These are phyloP conservation scores for Pycnomerus fuliginosus DNA, from an alignment of 2,888 invertebrate species.

Conservation along the genomic window DNA sequence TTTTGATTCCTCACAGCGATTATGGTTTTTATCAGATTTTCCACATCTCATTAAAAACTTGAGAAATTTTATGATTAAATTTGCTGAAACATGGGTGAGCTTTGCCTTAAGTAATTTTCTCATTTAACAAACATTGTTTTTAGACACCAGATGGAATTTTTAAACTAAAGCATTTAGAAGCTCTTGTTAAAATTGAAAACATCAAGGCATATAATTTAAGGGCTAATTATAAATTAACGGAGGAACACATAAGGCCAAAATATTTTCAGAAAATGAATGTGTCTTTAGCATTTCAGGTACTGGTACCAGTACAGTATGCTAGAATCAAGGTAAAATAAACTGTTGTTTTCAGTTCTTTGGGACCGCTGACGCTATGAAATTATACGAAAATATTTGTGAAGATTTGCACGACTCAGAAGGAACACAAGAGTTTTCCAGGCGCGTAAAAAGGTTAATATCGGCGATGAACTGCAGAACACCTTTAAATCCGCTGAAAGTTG, in stretches of 20 bases:
- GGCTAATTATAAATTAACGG: background rate
- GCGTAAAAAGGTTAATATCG: too few species aligned
- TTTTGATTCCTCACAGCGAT: constrained; percentile 8
- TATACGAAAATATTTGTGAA: too few species aligned
- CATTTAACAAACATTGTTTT: background rate
- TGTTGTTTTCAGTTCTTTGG: too few species aligned
- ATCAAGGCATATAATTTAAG: background rate
- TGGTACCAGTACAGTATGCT: too few species aligned
- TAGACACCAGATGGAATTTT: background rate
- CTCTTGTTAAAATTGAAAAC: background rate
- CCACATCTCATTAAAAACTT: constrained; percentile 17
- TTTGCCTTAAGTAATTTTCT: background rate
- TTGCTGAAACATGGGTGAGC: background rate
- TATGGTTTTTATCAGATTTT: constrained; percentile 22
- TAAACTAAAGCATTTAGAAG: background rate
- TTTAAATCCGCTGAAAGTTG: too few species aligned
- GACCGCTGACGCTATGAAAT: too few species aligned
- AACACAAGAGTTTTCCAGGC: too few species aligned
- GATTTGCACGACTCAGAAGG: too few species aligned
- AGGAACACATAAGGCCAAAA: background rate
- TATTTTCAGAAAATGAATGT: background rate
- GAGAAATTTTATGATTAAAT: constrained; percentile 4
- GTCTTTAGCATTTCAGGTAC: too few species aligned
- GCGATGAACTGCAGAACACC: too few species aligned
- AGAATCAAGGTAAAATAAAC: too few species aligned